A percentile compares a stretch with the other conserved stretches of the same genome.
Evolutionary conservation across 1,140 invertebrate species (phyloP).

Genomic region (Teleopsis dalmanni): DNA sequence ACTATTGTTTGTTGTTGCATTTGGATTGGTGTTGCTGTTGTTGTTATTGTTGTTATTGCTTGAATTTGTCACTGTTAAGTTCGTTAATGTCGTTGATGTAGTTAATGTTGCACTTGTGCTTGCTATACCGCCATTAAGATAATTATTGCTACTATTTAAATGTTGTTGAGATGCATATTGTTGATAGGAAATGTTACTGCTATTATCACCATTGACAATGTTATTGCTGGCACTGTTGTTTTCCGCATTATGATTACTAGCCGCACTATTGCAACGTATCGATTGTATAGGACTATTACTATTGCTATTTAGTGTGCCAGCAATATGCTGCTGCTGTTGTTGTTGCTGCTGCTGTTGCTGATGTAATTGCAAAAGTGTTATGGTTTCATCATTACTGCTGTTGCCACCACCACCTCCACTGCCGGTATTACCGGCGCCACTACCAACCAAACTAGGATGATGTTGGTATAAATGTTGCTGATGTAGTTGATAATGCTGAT

Average conservation of each 20-base stretch:
- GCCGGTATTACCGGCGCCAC: background rate
- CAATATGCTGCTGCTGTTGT: slow-evolving; percentile 9
- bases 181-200: slow-evolving; percentile 43
- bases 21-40: slow-evolving; percentile 36
- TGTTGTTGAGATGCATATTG: slow-evolving; percentile 41
- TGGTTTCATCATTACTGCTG: slow-evolving; percentile 15
- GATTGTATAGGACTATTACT: slow-evolving; percentile 22
- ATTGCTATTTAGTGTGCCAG: slow-evolving; percentile 5
- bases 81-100: slow-evolving; percentile 8
- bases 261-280: slow-evolving; percentile 15
- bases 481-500: slow-evolving; percentile 46
- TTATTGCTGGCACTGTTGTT: slow-evolving; percentile 12
- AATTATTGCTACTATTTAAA: slow-evolving; percentile 18
- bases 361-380: slow-evolving; percentile 26
- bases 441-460: slow-evolving; percentile 30
- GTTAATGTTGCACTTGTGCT: slow-evolving; percentile 5
- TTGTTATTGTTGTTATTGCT: slow-evolving; percentile 10
- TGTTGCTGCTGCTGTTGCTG: slow-evolving; percentile 6
- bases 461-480: slow-evolving; percentile 39
- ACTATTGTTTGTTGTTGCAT: slow-evolving; percentile 18
- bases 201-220: slow-evolving; percentile 24
- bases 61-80: slow-evolving; percentile 9
- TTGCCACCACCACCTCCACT: background rate
- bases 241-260: slow-evolving; percentile 14
- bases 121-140: slow-evolving; percentile 10